Percentiles rank a stretch among this genome's conserved stretches.
Evolutionary conservation across 2,888 invertebrate genomes (phyloP).

Genomic region (Melanargia galathea): DNA sequence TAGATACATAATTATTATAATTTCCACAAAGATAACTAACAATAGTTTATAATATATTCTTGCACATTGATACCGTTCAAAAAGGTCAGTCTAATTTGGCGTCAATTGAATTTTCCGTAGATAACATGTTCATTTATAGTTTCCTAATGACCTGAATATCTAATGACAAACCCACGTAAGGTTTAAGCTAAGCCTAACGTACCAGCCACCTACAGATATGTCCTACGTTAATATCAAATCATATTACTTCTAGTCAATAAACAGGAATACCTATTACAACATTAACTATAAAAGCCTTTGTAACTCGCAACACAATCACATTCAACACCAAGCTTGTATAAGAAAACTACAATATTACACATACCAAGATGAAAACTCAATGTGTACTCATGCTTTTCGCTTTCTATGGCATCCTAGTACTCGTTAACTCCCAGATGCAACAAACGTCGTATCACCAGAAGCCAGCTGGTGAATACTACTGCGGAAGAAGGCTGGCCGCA

Average conservation of each 20-base stretch:
- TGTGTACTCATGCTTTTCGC: constrained; percentile 17
- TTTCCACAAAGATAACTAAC: no score
- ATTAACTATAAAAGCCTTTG: neutral
- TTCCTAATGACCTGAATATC: neutral
- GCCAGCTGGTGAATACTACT: constrained; percentile 25
- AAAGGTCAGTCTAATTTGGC: neutral
- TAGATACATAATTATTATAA: no score
- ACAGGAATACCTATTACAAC: constrained; percentile 11
- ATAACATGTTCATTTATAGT: neutral
- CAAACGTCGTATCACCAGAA: neutral
- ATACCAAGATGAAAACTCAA: constrained; percentile 25
- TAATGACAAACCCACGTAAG: constrained; percentile 2
- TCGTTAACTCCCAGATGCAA: constrained; percentile 1
- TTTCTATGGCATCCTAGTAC: neutral
- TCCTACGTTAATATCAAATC: constrained; percentile 2
- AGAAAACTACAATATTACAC: neutral
- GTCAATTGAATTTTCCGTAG: neutral
- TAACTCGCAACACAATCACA: neutral
- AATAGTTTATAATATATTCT: no score
- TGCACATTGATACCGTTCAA: neutral
- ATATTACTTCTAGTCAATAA: constrained; percentile 7
- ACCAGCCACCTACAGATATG: constrained; percentile 1
- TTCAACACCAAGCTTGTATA: neutral
- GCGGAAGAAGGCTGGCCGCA: constrained; percentile 40
- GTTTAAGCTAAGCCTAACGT: neutral